Percentiles rank a stretch among this genome's conserved stretches.
These are phyloP conservation scores for Columba livia DNA, from an alignment of 2,113 vertebrate genomes.

Conservation along the genomic window DNA sequence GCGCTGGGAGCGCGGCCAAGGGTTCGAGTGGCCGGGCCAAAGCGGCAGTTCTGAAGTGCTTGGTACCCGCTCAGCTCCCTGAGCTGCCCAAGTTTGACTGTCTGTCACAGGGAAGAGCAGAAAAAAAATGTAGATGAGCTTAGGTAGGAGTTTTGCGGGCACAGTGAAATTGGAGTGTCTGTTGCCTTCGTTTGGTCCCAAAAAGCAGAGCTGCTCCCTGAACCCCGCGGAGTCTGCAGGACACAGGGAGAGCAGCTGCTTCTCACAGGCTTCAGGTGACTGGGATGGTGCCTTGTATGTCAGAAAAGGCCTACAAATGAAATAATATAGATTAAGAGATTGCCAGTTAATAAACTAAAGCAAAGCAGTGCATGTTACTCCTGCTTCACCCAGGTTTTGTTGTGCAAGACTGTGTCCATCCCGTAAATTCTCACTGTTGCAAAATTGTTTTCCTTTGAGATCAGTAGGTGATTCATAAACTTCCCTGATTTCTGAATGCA, in stretches of 20 bases:
- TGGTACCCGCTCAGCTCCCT: neutral
- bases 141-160: neutral
- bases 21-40: rapidly evolving
- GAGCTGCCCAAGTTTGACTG: neutral
- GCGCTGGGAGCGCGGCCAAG: neutral
- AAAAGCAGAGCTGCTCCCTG: neutral
- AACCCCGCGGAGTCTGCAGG: neutral
- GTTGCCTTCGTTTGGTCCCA: neutral
- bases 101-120: neutral
- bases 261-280: neutral
- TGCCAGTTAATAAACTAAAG: neutral
- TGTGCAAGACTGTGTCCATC: neutral
- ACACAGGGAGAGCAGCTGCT: neutral
- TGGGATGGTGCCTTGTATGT: neutral
- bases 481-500: neutral
- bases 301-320: neutral
- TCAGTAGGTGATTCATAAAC: neutral
- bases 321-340: neutral
- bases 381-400: neutral
- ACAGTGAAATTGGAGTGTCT: neutral
- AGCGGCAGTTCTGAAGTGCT: neutral
- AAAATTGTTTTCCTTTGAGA: neutral
- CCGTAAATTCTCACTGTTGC: neutral
- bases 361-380: neutral
- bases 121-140: neutral